A percentile compares a stretch with the other conserved stretches of the same genome.
Evolutionary conservation across 2,113 vertebrate genomes (phyloP).

Genomic region (Phycodurus eques): DNA sequence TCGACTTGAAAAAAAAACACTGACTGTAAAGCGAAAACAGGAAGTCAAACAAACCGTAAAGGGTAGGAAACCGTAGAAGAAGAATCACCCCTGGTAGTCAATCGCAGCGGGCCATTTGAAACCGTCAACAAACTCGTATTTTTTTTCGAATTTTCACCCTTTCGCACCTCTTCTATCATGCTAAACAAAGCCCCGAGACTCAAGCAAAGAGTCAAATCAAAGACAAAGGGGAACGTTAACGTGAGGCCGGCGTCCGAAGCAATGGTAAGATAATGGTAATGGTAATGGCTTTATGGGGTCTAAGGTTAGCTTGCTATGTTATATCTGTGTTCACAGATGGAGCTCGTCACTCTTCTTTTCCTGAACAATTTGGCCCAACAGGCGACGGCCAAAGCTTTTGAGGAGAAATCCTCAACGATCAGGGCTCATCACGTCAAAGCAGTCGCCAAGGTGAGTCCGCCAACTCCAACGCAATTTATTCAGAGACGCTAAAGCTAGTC

Average conservation of each 20-base stretch:
- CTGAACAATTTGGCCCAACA: constrained; percentile 67
- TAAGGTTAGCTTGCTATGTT: background rate
- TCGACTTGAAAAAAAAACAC: background rate
- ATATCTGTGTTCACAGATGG: constrained; percentile 48
- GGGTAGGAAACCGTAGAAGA: background rate
- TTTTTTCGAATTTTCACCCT: rapidly evolving
- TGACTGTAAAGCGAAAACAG: background rate
- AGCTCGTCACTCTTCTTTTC: constrained; percentile 65
- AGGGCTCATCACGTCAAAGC: constrained; percentile 61
- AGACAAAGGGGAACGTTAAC: constrained; percentile 37
- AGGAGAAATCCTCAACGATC: constrained; percentile 67
- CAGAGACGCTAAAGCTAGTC: background rate
- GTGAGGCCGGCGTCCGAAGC: constrained; percentile 48
- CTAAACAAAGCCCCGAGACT: constrained; percentile 48
- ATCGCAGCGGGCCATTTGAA: constrained; percentile 55
- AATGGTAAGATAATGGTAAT: constrained; percentile 42
- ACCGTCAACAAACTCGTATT: constrained; percentile 18
- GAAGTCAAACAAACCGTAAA: background rate
- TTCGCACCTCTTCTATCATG: constrained; percentile 28
- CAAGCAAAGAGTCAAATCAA: constrained; percentile 41
- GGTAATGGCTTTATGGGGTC: background rate
- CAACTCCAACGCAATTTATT: background rate
- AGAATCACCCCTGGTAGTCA: constrained; percentile 14
- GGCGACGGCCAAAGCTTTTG: constrained; percentile 66
- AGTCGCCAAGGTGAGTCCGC: constrained; percentile 60